Percentiles rank a stretch among this genome's conserved stretches.
phyloP scores from a whole-genome alignment of 2,113 vertebrate genomes.

The Spilogale gracilis region DNA sequence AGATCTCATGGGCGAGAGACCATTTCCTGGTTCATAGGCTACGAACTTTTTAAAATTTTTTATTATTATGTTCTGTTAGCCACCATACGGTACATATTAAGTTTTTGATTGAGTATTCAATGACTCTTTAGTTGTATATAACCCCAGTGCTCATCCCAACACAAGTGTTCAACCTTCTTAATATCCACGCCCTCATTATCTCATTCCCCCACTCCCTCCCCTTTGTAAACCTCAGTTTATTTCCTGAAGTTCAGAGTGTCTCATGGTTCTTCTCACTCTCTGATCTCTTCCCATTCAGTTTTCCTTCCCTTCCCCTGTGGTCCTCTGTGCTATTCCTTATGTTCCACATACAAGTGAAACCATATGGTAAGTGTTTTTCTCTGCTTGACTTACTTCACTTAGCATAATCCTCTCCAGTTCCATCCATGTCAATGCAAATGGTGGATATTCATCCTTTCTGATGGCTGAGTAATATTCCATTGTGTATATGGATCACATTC shows the following conservation, averaged over 20 bases:
- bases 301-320: neutral
- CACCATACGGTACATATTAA: neutral
- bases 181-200: neutral
- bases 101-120: neutral
- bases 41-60: neutral
- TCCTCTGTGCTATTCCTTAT: neutral
- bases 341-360: neutral
- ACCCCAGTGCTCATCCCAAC: neutral
- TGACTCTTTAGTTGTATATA: no score
- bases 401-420: neutral
- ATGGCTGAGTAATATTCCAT: neutral
- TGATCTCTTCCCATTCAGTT: neutral
- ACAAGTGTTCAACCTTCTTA: neutral
- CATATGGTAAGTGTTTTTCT: neutral
- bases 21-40: neutral
- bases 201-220: no score
- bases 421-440: neutral
- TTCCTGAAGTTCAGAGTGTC: neutral
- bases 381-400: neutral
- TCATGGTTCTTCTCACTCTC: no score
- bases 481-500: neutral
- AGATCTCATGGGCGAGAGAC: neutral
- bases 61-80: neutral
- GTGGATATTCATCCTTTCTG: neutral
- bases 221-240: neutral